A percentile compares a stretch with the other conserved stretches of the same genome.
These are phyloP conservation scores for Chrysomela aeneicollis DNA, from an alignment of 2,888 invertebrate genomes.

Conservation along the genomic window DNA sequence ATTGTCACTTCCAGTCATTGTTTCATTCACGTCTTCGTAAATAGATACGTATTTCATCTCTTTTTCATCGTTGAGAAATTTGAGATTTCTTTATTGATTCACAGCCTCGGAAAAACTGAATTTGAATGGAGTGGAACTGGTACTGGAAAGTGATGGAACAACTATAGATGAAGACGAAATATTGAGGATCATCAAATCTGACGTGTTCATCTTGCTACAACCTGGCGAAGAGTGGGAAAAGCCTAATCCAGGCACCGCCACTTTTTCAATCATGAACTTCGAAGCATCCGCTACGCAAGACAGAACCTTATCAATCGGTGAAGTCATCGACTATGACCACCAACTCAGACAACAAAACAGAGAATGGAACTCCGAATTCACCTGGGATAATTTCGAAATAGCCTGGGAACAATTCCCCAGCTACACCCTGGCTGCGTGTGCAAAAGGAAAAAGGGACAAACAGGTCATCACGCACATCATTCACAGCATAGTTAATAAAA, in stretches of 20 bases:
- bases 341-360: not conserved
- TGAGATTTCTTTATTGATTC: too few relatives aligned
- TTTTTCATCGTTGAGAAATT: too few relatives aligned
- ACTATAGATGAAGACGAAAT: constrained; percentile 20
- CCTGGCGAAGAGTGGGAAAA: not conserved
- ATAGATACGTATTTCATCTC: too few relatives aligned
- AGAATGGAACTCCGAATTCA: constrained; percentile 25
- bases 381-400: constrained; percentile 33
- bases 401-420: constrained; percentile 32
- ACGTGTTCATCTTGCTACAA: constrained; percentile 14
- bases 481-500: constrained; percentile 37
- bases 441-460: constrained; percentile 28
- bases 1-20: too few relatives aligned
- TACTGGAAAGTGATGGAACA: constrained; percentile 25
- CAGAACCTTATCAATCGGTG: not conserved
- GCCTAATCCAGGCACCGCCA: not conserved
- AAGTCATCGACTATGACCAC: not conserved
- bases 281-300: too few relatives aligned
- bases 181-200: not conserved
- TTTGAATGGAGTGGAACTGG: constrained; percentile 15
- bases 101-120: constrained; percentile 18
- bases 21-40: too few relatives aligned
- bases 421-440: constrained; percentile 26
- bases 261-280: too few relatives aligned
- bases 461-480: constrained; percentile 28